Evolutionary conservation across 2,113 vertebrate genomes (phyloP), one percentile per base, ranked within the genome.

Genomic region (Cheilinus undulatus): DNA sequence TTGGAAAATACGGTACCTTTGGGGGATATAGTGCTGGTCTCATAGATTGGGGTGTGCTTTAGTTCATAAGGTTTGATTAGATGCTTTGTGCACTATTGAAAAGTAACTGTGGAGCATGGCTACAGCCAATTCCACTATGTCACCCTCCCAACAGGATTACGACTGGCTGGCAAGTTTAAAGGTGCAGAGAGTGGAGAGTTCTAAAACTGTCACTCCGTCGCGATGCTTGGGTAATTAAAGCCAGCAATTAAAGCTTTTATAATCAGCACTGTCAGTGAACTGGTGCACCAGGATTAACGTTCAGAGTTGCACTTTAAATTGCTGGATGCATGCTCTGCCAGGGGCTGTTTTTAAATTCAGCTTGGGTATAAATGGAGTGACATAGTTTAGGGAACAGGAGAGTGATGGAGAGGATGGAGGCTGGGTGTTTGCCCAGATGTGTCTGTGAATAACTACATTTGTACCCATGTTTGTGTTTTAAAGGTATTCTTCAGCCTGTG

Each of bases 191-290:
- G 76, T 70, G 48, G 75, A 78, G 64, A 79, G 81, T 86, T 88
- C 61, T 83, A 87, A 88, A 90, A 65, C 51, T 82, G 87, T 86
- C 89, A 86, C 64, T 88, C 63, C 59, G 50, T 50, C 34, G 73
- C 27, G 62, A 83, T 84, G 73, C 71, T 72, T 54, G 73, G 76
- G 72, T 87, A 89, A 92, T 89, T 89, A 91, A 91, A 83, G 71
- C 67, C 22, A 42, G 76, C 84, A 91, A 89, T 89, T 91, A 91
- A 90, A 88, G 82, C 84, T 89, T 90, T 89, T 85, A 85, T 87
- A 89, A 91, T 91, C 87, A 89, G 75, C 81, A 73, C 76, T 49
- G 73, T 88, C 87, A 82, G 71, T 86, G 86, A 89, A 89, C 82
- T 83, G 75, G 64, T 70, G 69, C 63, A 43, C 65, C 4, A 74